Base-by-base conservation (phyloP, 2,113 vertebrate genomes). In the Coreoperca whiteheadi region DNA sequence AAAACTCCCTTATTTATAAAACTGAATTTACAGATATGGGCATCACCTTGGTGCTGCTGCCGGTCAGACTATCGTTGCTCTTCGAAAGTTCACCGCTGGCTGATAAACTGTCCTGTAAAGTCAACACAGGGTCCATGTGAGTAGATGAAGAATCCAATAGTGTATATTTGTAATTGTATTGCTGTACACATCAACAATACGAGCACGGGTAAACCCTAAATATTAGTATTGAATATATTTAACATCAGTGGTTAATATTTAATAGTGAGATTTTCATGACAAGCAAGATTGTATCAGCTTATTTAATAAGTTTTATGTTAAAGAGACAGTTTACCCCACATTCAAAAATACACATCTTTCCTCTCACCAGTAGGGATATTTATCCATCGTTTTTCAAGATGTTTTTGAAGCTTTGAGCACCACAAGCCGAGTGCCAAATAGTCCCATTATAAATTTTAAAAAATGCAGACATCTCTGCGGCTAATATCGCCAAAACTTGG, bases 1-100 rank as follows among this genome's bases (percentile, higher is more conserved):
- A 15, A 25, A 37, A 23, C 23, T 0, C 53, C 23, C 32, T 12
- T 28, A 48, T 23, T 30, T 7, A 28, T 65, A 10, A 61, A 11
- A 70, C 28, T 32, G 3, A 63, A 32, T 39, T 16, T 5, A 43
- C 56, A 20, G n/a, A n/a, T 46, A 18, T 37, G 63, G 74, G 61
- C 41, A 0, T 82, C 60, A 93, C 89, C 86, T 88, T 87, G 4
- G 48, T 67, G 79, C 46, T 71, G 85, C 6, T 87, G 59, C 86
- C 87, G 5, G 69, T 79, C 68, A 92, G 88, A 76, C 88, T 89
- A 57, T 92, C 90, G 3, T 48, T 87, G 79, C 89, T 93, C 59
- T 84, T 86, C 2, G 92, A 93, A 3, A 89, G 87, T n/a, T 92
- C 91, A 15, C 64, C 43, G 63, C 7, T 74, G 37, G 25, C 46